Percentiles rank a stretch among this genome's conserved stretches.
Evolutionary conservation across 2,888 invertebrate genomes (phyloP).

Genomic region (Drosophila demipolita): DNA sequence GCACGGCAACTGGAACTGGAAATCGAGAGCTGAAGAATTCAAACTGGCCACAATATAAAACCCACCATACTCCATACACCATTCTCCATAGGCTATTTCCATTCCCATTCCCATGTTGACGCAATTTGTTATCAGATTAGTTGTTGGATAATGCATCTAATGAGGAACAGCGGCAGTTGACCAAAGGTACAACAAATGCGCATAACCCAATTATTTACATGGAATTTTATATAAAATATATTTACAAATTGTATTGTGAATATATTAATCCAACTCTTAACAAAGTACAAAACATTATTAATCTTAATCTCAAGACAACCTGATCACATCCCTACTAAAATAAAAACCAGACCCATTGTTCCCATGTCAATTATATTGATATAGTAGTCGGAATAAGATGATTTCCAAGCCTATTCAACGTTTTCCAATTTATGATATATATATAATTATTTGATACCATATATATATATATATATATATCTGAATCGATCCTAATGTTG

Average conservation of each 20-base stretch:
- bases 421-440: not conserved
- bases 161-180: conserved; percentile 29
- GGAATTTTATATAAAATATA: not conserved
- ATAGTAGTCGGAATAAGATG: not conserved
- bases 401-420: not conserved
- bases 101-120: not conserved
- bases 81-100: not conserved
- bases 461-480: not conserved
- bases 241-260: not conserved
- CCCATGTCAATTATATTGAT: not conserved
- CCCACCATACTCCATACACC: not conserved
- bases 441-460: not conserved
- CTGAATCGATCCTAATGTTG: not conserved
- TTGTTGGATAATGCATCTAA: conserved; percentile 47
- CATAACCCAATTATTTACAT: not conserved
- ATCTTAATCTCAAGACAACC: not conserved
- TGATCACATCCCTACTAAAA: not conserved
- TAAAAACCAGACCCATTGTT: not conserved
- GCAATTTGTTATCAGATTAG: conserved; percentile 69
- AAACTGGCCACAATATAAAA: not conserved
- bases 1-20: not conserved
- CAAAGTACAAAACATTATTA: not conserved
- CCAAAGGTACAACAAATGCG: not conserved
- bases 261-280: not conserved
- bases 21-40: not conserved